These are phyloP conservation scores for Stenodera caucasica DNA, from an alignment of 2,888 invertebrate genomes.

Conservation along the genomic window DNA sequence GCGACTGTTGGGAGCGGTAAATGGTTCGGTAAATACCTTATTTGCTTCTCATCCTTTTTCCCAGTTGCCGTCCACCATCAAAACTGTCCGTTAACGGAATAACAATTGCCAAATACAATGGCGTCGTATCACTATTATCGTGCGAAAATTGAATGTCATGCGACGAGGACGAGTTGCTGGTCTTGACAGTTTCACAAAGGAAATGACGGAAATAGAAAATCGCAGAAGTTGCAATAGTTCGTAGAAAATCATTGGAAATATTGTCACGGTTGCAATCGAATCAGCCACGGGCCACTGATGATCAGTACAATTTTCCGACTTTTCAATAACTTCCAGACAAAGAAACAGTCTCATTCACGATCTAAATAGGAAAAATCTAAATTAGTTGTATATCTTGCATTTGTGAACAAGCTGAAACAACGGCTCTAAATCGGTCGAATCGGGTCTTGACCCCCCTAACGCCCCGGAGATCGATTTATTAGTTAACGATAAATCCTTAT, in stretches of 20 bases:
- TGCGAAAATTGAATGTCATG: not conserved
- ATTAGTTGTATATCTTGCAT: too few relatives aligned
- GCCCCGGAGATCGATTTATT: not conserved
- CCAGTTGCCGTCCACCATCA: not conserved
- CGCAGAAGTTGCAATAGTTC: not conserved
- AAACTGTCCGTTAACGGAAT: not conserved
- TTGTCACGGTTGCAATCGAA: not conserved
- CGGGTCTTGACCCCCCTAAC: too few relatives aligned
- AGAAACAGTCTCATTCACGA: too few relatives aligned
- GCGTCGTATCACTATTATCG: not conserved
- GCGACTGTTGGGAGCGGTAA: not conserved
- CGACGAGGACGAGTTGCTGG: not conserved
- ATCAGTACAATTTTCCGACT: too few relatives aligned
- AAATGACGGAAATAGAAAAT: not conserved
- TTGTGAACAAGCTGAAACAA: too few relatives aligned
- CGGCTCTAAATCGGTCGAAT: too few relatives aligned
- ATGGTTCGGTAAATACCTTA: constrained; percentile 2
- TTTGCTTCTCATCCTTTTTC: not conserved
- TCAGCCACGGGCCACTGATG: too few relatives aligned
- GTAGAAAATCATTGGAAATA: not conserved
- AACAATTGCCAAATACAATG: not conserved
- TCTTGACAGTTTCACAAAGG: not conserved
- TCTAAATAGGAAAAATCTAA: too few relatives aligned
- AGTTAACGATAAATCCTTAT: constrained; percentile 25
- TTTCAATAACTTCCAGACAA: too few relatives aligned